Conservation (phyloP, 1,140 invertebrate genomes). For the Calephelis nemesis region DNA sequence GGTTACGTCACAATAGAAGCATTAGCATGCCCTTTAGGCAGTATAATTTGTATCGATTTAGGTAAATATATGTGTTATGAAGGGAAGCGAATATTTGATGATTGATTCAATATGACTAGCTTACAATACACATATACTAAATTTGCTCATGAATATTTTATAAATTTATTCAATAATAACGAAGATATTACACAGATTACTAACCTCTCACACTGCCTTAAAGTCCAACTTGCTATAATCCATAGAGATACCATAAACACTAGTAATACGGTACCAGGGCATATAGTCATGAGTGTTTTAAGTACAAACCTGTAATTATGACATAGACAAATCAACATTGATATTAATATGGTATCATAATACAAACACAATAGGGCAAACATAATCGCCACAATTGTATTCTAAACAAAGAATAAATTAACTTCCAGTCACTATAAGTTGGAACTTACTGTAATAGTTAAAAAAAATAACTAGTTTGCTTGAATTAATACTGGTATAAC, state of each 20-base stretch:
- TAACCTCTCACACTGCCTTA: conserved; percentile 99
- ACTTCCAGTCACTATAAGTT: too few relatives aligned
- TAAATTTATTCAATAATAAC: conserved; percentile 13
- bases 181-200: conserved; percentile 39
- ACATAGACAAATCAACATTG: not conserved
- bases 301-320: conserved; percentile 91
- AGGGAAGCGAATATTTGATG: conserved; percentile 59
- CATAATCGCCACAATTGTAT: not conserved
- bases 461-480: too few relatives aligned
- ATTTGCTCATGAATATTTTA: conserved; percentile 27
- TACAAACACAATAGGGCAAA: not conserved
- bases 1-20: conserved; percentile 68
- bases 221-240: conserved; percentile 99
- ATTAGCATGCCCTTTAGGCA: conserved; percentile 68
- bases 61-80: conserved; percentile 42
- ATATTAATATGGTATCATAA: not conserved
- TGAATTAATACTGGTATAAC: too few relatives aligned
- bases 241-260: conserved; percentile 99
- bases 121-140: conserved; percentile 43
- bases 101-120: conserved; percentile 44
- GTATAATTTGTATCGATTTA: conserved; percentile 49
- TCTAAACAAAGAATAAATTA: not conserved
- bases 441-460: too few relatives aligned
- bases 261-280: conserved; percentile 97
- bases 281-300: conserved; percentile 99